These are phyloP conservation scores for Antennarius maculatus DNA, from an alignment of 2,797 vertebrate species.

Conservation along the genomic window DNA sequence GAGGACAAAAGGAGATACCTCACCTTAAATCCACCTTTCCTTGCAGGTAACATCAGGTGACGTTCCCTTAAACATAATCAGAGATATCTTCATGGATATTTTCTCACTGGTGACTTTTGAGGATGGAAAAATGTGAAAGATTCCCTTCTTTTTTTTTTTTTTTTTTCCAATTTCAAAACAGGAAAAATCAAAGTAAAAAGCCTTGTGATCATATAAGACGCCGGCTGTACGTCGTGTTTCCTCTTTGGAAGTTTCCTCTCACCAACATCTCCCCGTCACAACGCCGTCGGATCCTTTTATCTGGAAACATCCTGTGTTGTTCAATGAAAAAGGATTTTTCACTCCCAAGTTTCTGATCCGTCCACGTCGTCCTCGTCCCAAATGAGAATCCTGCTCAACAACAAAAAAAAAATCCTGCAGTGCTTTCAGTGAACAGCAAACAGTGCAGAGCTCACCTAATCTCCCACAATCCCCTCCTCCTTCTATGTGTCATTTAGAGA, in stretches of 20 bases:
- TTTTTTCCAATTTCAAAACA: slow-evolving; percentile 31
- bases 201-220: slow-evolving; percentile 30
- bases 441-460: slow-evolving; percentile 75
- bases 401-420: slow-evolving; percentile 66
- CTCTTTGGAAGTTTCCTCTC: slow-evolving; percentile 48
- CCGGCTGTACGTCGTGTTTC: slow-evolving; percentile 37
- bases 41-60: slow-evolving; percentile 16
- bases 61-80: slow-evolving; percentile 18
- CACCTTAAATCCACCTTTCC: slow-evolving; percentile 41
- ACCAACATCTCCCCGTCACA: slow-evolving; percentile 40
- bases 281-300: slow-evolving; percentile 60
- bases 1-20: slow-evolving; percentile 17
- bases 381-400: slow-evolving; percentile 63
- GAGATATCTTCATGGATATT: slow-evolving; percentile 7
- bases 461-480: slow-evolving; percentile 75
- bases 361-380: slow-evolving; percentile 51
- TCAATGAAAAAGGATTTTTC: slow-evolving; percentile 34
- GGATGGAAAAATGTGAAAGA: slow-evolving; percentile 16
- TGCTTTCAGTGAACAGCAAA: slow-evolving; percentile 72
- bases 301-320: slow-evolving; percentile 40
- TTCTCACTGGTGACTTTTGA: slow-evolving; percentile 8
- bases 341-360: slow-evolving; percentile 57
- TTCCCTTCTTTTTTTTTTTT: slow-evolving; percentile 11
- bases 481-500: slow-evolving; percentile 74
- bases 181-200: slow-evolving; percentile 49